phyloP scores from a whole-genome alignment of 2,113 vertebrate species.

The Hyperopisus bebe region DNA sequence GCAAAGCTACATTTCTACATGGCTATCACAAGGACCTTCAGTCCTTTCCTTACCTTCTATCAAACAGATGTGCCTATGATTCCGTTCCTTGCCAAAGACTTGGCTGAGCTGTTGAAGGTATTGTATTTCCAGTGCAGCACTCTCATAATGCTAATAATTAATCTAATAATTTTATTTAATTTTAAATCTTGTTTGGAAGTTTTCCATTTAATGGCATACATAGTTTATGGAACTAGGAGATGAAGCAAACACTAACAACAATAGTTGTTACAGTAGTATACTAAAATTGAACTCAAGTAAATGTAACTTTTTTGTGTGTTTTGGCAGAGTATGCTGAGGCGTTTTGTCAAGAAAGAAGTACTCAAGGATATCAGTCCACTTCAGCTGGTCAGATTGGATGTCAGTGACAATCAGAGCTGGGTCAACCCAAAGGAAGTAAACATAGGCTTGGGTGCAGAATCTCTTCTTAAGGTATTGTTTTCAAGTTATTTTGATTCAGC shows the following conservation, averaged over 20 bases:
- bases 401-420: slow-evolving; percentile 15
- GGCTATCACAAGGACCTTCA: neutral
- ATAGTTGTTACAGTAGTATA: neutral
- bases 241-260: slow-evolving; percentile 14
- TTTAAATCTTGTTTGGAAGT: slow-evolving; percentile 25
- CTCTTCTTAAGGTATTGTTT: slow-evolving; percentile 21
- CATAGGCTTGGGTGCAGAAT: slow-evolving; percentile 20
- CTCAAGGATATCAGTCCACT: slow-evolving; percentile 26
- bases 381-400: slow-evolving; percentile 24
- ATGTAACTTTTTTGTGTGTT: neutral
- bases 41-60: neutral
- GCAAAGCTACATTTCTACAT: neutral
- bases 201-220: slow-evolving; percentile 6
- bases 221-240: neutral
- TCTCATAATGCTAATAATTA: slow-evolving; percentile 19
- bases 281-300: slow-evolving; percentile 7
- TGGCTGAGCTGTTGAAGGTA: neutral
- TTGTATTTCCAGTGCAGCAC: neutral
- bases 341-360: slow-evolving; percentile 21
- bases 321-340: slow-evolving; percentile 17
- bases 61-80: neutral
- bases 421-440: slow-evolving; percentile 19
- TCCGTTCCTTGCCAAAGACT: neutral
- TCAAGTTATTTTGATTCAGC: neutral
- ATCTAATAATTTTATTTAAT: slow-evolving; percentile 7